These are phyloP conservation scores for Pectinophora gossypiella DNA, from an alignment of 1,140 invertebrate species.

Conservation along the genomic window DNA sequence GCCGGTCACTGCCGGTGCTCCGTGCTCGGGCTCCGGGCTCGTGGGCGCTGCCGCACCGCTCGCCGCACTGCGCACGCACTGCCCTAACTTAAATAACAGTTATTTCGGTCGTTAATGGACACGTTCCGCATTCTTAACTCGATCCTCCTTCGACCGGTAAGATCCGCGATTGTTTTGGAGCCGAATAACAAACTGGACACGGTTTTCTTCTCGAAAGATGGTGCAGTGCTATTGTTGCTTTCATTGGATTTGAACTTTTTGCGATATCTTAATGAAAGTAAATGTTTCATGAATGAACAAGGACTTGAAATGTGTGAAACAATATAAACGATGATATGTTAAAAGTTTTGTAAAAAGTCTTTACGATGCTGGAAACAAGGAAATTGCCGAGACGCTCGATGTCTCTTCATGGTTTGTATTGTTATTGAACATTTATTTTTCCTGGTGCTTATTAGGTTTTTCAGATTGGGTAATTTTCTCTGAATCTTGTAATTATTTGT, in stretches of 20 bases:
- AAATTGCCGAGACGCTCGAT: slow-evolving; percentile 59
- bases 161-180: slow-evolving; percentile 26
- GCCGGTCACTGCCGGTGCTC: slow-evolving; percentile 29
- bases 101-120: slow-evolving; percentile 68
- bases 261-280: not conserved
- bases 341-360: slow-evolving; percentile 16
- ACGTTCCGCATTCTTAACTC: slow-evolving; percentile 63
- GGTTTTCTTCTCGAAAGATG: slow-evolving; percentile 36
- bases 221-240: slow-evolving; percentile 35
- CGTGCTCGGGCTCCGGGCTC: slow-evolving; percentile 23
- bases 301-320: not conserved
- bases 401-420: slow-evolving; percentile 54
- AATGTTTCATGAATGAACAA: not conserved
- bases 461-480: no score
- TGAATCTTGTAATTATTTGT: no score
- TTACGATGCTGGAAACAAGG: slow-evolving; percentile 60
- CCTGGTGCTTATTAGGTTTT: no score
- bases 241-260: slow-evolving; percentile 8
- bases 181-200: slow-evolving; percentile 24
- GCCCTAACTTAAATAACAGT: slow-evolving; percentile 68
- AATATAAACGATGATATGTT: not conserved
- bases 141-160: slow-evolving; percentile 39
- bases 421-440: no score
- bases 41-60: slow-evolving; percentile 44
- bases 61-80: slow-evolving; percentile 23